A percentile compares a stretch with the other conserved stretches of the same genome.
Conservation (phyloP, 1,140 invertebrate species). For the Onthophagus taurus region DNA sequence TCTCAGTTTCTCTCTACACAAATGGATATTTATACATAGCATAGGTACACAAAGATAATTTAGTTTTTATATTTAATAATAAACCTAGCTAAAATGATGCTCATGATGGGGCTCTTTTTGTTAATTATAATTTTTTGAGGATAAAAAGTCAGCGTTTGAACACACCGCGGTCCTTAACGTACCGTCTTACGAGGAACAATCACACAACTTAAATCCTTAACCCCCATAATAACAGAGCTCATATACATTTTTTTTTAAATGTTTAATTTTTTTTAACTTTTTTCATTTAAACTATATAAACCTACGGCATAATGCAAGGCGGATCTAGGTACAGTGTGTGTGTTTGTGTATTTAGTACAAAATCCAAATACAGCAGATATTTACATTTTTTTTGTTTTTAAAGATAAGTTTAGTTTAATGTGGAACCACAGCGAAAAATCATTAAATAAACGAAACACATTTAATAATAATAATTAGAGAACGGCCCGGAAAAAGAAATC, state of each 20-base stretch:
- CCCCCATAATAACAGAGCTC: conserved; percentile 19
- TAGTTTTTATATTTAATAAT: conserved; percentile 36
- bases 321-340: conserved; percentile 29
- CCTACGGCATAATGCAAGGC: conserved; percentile 26
- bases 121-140: conserved; percentile 14
- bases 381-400: too few relatives aligned
- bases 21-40: conserved; percentile 37
- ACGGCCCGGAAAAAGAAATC: too few relatives aligned
- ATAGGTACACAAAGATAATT: conserved; percentile 39
- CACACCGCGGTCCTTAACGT: conserved; percentile 34
- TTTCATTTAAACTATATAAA: conserved; percentile 17
- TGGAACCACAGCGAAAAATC: conserved; percentile 9
- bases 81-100: conserved; percentile 22
- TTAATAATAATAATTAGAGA: too few relatives aligned
- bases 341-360: conserved; percentile 24
- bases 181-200: conserved; percentile 24
- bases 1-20: conserved; percentile 33
- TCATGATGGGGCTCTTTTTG: conserved; percentile 10
- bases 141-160: conserved; percentile 4
- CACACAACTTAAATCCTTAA: conserved; percentile 6
- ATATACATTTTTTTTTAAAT: neutral
- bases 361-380: conserved; percentile 25
- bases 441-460: too few relatives aligned
- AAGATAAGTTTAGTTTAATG: too few relatives aligned
- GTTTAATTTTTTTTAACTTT: conserved; percentile 11